Base-by-base conservation (phyloP, 2,113 vertebrate genomes). In the Proteles cristata region DNA sequence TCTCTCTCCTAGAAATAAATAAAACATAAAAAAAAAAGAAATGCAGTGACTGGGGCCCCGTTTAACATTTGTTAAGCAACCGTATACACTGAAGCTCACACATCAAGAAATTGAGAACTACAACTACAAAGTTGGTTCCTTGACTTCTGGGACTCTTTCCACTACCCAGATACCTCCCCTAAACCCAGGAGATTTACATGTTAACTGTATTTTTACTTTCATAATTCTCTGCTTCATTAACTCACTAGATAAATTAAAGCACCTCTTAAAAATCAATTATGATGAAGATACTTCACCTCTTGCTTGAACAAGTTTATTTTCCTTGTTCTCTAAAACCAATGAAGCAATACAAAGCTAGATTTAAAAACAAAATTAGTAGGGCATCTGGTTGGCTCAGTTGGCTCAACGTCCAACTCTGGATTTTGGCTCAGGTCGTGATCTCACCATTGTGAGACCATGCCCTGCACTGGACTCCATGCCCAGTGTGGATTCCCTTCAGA, bases 281-380 rank as follows among this genome's bases (percentile, higher is more conserved):
- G 45, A 85, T 80, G n/a, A 96, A 82, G 17, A 96, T 90, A 94
- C 35, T 79, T 76, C 5, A 77, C 61, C 96, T 97, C 53, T 95
- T 94, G 39, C 55, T 95, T 93, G 82, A 21, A 58, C 15, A 95
- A 95, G 68, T 87, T 92, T 95, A 82, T 43, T 96, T 95, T 97
- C 80, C 81, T 94, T 91, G 21, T 96, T 95, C 92, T 94, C 76
- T 50, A 96, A 96, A 97, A 93, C 6, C 76, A 96, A 87, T 48
- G 55, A 94, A 71, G 17, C 55, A 96, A 95, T 74, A 89, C 26
- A 81, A 95, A 96, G 14, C 82, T 55, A 93, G 61, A 94, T 55
- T 45, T 63, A 93, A 86, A 82, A 71, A 82, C 11, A 53, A 53
- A 53, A 53, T 53, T 53, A 53, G 53, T 50, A 50, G 53, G 53